Percentiles rank a stretch among this genome's conserved stretches.
Conservation (phyloP, 1,140 invertebrate genomes). For the Brachionus plicatilis region DNA sequence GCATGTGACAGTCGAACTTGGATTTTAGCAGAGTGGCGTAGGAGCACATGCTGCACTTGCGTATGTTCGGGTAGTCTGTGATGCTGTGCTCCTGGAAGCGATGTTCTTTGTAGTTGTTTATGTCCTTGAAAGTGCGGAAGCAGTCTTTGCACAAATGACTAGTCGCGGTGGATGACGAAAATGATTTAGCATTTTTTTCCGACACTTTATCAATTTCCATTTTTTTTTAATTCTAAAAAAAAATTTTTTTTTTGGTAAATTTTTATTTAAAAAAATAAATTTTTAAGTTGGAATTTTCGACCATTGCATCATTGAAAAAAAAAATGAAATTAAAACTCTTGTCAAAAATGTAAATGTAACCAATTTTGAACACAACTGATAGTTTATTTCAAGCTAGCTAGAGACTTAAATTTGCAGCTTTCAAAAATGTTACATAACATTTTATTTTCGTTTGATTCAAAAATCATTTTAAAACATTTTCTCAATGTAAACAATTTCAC, state of each 20-base stretch:
- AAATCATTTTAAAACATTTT: neutral
- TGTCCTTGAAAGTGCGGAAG: slow-evolving; percentile 25
- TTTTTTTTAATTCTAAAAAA: neutral
- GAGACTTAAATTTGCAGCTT: neutral
- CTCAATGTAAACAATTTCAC: neutral
- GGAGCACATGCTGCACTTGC: slow-evolving; percentile 7
- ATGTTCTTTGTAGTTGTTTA: slow-evolving; percentile 30
- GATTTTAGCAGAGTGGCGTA: slow-evolving; percentile 30
- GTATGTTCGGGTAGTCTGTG: neutral
- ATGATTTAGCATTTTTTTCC: neutral
- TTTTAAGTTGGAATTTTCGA: neutral
- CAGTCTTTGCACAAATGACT: slow-evolving; percentile 26
- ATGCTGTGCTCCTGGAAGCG: slow-evolving; percentile 27
- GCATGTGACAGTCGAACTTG: slow-evolving; percentile 36
- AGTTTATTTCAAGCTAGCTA: neutral
- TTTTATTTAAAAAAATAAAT: neutral
- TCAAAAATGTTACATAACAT: neutral
- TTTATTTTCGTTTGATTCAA: neutral
- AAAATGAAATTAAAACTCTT: neutral
- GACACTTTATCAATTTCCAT: neutral
- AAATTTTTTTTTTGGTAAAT: neutral
- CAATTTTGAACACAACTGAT: neutral
- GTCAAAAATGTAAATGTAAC: neutral
- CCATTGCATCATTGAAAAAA: neutral
- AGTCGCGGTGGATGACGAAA: neutral